These are phyloP conservation scores for Synanthedon andrenaeformis DNA, from an alignment of 2,888 invertebrate species.

Conservation along the genomic window DNA sequence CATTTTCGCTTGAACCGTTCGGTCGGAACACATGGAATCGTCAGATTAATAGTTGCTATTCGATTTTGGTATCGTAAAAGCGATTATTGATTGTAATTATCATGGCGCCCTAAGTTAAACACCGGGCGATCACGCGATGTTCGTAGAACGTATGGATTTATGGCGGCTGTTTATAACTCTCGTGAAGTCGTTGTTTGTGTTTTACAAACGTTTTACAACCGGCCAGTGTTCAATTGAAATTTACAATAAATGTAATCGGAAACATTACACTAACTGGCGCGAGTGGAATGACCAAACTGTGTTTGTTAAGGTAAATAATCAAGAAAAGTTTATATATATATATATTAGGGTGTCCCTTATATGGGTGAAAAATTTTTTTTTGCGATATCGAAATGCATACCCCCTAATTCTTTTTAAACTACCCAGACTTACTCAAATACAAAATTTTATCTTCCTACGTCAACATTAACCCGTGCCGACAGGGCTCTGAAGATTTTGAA, in stretches of 20 bases:
- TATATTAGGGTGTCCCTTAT: too few species aligned
- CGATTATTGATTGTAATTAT: conserved; percentile 64
- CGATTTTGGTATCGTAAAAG: conserved; percentile 31
- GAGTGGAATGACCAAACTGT: too few species aligned
- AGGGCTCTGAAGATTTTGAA: too few species aligned
- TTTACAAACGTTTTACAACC: conserved; percentile 2
- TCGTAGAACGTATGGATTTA: conserved; percentile 27
- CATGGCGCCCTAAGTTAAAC: conserved; percentile 49
- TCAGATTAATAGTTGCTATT: conserved; percentile 42
- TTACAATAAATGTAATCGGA: not conserved
- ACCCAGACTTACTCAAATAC: too few species aligned
- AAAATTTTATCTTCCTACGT: too few species aligned
- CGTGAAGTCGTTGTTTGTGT: not conserved
- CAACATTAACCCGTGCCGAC: too few species aligned
- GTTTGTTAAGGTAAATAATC: too few species aligned
- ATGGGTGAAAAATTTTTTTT: too few species aligned
- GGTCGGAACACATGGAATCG: conserved; percentile 13
- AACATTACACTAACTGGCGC: not conserved
- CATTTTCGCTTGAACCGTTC: conserved; percentile 1
- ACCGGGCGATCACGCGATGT: conserved; percentile 44
- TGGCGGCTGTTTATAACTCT: conserved; percentile 20
- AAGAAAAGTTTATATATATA: too few species aligned
- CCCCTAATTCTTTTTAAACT: too few species aligned
- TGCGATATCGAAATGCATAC: too few species aligned
- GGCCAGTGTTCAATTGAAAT: not conserved